Conservation (phyloP, 2,888 invertebrate genomes). For the Oscheius sp. region DNA sequence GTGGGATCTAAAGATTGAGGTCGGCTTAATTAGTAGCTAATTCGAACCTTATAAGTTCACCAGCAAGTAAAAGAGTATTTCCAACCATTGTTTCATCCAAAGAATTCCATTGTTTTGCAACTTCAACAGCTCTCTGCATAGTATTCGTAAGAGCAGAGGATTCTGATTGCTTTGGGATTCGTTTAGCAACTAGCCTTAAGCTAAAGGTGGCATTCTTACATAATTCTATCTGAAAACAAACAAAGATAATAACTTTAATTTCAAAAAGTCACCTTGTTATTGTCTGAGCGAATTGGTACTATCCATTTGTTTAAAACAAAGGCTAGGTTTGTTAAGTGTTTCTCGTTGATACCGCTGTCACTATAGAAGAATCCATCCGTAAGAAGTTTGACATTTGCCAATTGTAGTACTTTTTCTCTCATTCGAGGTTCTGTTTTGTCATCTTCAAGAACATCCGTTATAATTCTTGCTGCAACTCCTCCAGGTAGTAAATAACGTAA, state of each 20-base stretch:
- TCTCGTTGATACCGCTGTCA: conserved; percentile 55
- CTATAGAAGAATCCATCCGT: conserved; percentile 72
- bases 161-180: conserved; percentile 49
- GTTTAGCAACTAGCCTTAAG: conserved; percentile 61
- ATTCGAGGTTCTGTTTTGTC: conserved; percentile 42
- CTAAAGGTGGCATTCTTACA: conserved; percentile 65
- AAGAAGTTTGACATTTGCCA: conserved; percentile 84
- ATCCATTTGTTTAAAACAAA: conserved; percentile 58
- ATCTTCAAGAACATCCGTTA: conserved; percentile 79
- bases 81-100: conserved; percentile 63
- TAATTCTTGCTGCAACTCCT: conserved; percentile 81
- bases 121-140: conserved; percentile 52
- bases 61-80: conserved; percentile 59
- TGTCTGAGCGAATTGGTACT: conserved; percentile 43
- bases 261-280: conserved; percentile 36
- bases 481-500: conserved; percentile 78
- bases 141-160: conserved; percentile 52
- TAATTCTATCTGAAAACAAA: conserved; percentile 41
- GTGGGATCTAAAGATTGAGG: conserved; percentile 41
- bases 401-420: conserved; percentile 81
- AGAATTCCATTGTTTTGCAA: conserved; percentile 52
- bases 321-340: conserved; percentile 53
- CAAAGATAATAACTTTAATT: not conserved
- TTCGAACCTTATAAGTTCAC: conserved; percentile 57
- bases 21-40: not conserved